Percentiles rank a stretch among this genome's conserved stretches.
phyloP scores from a whole-genome alignment of 2,797 vertebrate species.

The Spondyliosoma cantharus region DNA sequence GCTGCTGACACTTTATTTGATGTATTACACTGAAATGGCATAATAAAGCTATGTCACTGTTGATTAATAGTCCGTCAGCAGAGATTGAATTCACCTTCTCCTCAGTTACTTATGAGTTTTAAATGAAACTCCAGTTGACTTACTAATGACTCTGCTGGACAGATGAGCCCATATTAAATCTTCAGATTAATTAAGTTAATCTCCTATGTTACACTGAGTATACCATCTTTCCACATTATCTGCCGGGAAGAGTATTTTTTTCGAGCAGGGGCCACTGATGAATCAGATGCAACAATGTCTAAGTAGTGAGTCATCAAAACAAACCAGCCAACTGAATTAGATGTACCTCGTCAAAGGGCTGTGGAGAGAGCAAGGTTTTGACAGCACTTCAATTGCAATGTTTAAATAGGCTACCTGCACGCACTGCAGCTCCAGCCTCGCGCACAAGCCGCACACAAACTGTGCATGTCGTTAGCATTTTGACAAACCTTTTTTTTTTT shows the following conservation, averaged over 20 bases:
- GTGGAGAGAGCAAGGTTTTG: constrained; percentile 45
- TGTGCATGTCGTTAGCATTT: constrained; percentile 68
- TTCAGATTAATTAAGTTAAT: constrained; percentile 32
- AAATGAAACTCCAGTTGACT: constrained; percentile 38
- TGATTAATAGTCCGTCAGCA: constrained; percentile 37
- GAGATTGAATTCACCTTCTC: constrained; percentile 20
- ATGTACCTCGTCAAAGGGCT: constrained; percentile 38
- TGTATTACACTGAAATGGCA: constrained; percentile 12
- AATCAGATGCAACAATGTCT: constrained; percentile 49
- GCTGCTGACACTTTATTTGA: not conserved
- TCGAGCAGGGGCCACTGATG: constrained; percentile 22
- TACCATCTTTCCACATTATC: constrained; percentile 20
- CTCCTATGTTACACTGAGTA: constrained; percentile 17
- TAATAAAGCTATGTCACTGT: constrained; percentile 6
- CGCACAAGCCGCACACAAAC: constrained; percentile 18
- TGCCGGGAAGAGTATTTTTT: constrained; percentile 13
- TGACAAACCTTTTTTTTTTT: constrained; percentile 61
- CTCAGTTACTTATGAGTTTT: constrained; percentile 31
- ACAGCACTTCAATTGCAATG: constrained; percentile 49
- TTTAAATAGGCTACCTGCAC: not conserved
- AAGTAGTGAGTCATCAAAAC: constrained; percentile 66
- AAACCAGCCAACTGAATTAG: constrained; percentile 47
- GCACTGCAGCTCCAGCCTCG: not conserved
- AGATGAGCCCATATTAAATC: constrained; percentile 43
- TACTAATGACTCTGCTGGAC: constrained; percentile 28